These are phyloP conservation scores for Chaunax sp. DNA, from an alignment of 2,797 vertebrate genomes.

Conservation along the genomic window DNA sequence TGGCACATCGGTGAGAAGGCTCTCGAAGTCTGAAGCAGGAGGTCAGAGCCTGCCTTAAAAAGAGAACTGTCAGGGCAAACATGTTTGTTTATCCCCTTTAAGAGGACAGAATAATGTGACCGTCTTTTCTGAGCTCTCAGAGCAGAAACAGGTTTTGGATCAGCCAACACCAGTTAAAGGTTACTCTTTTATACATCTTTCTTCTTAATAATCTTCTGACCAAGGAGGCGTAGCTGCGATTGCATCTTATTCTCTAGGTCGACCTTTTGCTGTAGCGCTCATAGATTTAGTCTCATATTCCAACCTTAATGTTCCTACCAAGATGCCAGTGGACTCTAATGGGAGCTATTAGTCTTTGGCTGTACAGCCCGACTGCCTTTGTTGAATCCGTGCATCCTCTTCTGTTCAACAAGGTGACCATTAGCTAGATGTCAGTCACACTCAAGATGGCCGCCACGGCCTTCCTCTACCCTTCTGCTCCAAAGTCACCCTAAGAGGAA, in stretches of 20 bases:
- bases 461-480: constrained; percentile 40
- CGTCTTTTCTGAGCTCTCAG: constrained; percentile 2
- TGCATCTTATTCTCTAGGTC: constrained; percentile 33
- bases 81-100: constrained; percentile 35
- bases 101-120: constrained; percentile 54
- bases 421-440: constrained; percentile 52
- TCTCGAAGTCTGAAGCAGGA: constrained; percentile 27
- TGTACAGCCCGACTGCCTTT: constrained; percentile 25
- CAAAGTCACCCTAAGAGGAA: constrained; percentile 37
- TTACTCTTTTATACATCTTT: constrained; percentile 21
- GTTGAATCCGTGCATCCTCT: constrained; percentile 36
- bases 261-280: constrained; percentile 42
- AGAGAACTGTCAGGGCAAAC: constrained; percentile 21
- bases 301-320: constrained; percentile 27
- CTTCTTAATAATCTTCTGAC: constrained; percentile 7
- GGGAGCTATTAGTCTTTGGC: constrained; percentile 52
- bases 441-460: constrained; percentile 44
- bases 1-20: constrained; percentile 2
- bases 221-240: constrained; percentile 18
- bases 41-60: constrained; percentile 1
- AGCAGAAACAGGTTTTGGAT: not conserved
- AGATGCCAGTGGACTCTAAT: constrained; percentile 38
- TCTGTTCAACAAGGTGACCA: constrained; percentile 60
- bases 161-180: constrained; percentile 1
- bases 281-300: constrained; percentile 46